A percentile compares a stretch with the other conserved stretches of the same genome.
Conservation (phyloP, 2,113 vertebrate genomes). For the Danionella cerebrum region DNA sequence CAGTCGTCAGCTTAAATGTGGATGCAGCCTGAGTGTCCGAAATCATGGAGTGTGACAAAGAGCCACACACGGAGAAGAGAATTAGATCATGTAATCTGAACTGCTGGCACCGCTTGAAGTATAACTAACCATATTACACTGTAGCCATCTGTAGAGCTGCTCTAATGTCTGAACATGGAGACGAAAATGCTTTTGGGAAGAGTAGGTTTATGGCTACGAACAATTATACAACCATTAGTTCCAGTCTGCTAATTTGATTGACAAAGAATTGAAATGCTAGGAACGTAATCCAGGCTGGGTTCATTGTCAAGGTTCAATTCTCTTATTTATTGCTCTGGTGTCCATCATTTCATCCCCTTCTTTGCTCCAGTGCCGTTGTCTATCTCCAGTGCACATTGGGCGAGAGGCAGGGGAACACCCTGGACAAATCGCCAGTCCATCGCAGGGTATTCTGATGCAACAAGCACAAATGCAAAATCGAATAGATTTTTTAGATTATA, state of each 20-base stretch:
- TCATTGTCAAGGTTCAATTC: too few species aligned
- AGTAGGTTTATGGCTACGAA: background rate
- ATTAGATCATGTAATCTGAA: conserved; percentile 71
- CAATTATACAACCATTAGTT: conserved; percentile 1
- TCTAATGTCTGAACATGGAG: background rate
- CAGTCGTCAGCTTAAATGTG: conserved; percentile 36
- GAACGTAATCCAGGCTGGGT: too few species aligned
- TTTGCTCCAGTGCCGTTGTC: too few species aligned
- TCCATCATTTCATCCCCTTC: too few species aligned
- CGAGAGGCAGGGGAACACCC: too few species aligned
- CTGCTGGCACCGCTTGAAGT: conserved; percentile 63
- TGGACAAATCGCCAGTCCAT: too few species aligned
- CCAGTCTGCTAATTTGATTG: background rate
- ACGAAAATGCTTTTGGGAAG: background rate
- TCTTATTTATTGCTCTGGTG: too few species aligned
- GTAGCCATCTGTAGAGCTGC: conserved; percentile 59
- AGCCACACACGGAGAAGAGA: conserved; percentile 41
- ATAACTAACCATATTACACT: conserved; percentile 69
- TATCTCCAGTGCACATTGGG: too few species aligned
- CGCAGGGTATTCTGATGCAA: too few species aligned
- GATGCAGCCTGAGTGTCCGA: conserved; percentile 32
- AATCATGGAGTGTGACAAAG: conserved; percentile 14
- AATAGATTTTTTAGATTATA: too few species aligned
- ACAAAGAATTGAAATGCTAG: too few species aligned
- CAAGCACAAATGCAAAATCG: too few species aligned